Base-by-base conservation (phyloP, 2,888 invertebrate genomes). In the Amiota mariae region DNA sequence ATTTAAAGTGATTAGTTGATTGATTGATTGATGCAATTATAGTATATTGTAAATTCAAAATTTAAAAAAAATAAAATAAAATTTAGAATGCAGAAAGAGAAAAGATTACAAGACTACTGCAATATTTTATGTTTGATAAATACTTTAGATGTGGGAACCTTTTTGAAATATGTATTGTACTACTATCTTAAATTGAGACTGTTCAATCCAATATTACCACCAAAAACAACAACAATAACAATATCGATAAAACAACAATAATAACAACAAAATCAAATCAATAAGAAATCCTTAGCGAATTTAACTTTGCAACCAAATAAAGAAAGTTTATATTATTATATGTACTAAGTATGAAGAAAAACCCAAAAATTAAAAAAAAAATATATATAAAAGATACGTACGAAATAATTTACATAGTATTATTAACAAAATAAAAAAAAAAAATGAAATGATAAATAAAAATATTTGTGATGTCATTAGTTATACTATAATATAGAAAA, bases 381-480 rank as follows among this genome's bases (percentile, higher is more conserved):
- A 67, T 20, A 67, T 18, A 59, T 13, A 12, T n/a, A 8, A 47
- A 47, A 64, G 13, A 64, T 13, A 64, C n/a, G 10, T 36, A 59
- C 12, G 20, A 59, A 20, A 10, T 59, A 11, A 59, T 20, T 59
- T 59, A 59, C 20, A 18, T 18, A 59, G 59, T 59, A 59, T 59
- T 20, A 20, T 10, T 11, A 59, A 59, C 8, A 59, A 59, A 10
- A 20, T 8, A 51, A 3, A n/a, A 51, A n/a, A 51, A n/a, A 51
- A 8, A 64, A 46, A 64, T 9, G 0, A 64, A 36, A 64, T 12
- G 46, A 47, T 36, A 64, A 64, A 47, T 36, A 64, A 64, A 47
- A 67, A 48, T 76, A 63, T 68, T 81, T 81, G 81, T 81, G 81
- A 80, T 81, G 76, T 79, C 76, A 80, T 80, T 81, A 78, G 78